Conservation (phyloP, 2,113 vertebrate species). For the Paedocypris sp. region DNA sequence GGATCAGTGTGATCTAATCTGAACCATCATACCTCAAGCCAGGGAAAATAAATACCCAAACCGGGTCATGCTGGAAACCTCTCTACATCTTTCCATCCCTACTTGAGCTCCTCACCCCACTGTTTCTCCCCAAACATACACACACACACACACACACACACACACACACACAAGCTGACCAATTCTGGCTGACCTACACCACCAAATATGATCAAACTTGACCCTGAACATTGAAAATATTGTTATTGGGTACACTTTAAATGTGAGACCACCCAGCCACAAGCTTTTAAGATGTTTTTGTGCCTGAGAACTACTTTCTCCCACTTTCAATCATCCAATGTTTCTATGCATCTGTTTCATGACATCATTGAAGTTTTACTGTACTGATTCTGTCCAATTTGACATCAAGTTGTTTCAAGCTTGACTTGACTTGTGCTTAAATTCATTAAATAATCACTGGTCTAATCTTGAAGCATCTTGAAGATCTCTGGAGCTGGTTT, state of each 20-base stretch:
- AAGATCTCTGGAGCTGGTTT: no score
- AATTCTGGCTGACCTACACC: constrained; percentile 6
- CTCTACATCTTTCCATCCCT: neutral
- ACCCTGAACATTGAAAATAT: constrained; percentile 17
- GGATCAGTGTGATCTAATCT: constrained; percentile 5
- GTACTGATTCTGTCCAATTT: no score
- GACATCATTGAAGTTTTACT: no score
- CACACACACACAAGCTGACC: neutral
- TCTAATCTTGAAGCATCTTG: no score
- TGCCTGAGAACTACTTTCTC: no score
- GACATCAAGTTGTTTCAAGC: no score
- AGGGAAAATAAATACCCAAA: constrained; percentile 25
- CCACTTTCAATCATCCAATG: no score
- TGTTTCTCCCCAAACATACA: constrained; percentile 1
- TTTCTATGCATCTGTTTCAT: no score
- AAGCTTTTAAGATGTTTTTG: neutral
- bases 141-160: neutral
- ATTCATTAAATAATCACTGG: no score
- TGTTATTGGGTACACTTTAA: constrained; percentile 7
- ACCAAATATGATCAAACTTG: constrained; percentile 15
- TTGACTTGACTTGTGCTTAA: no score
- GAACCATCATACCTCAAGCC: constrained; percentile 9
- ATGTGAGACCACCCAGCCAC: constrained; percentile 32
- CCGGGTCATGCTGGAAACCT: neutral
- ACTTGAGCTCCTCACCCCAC: neutral